Base-by-base conservation (phyloP, 2,888 invertebrate genomes). In the Hololepta plana region DNA sequence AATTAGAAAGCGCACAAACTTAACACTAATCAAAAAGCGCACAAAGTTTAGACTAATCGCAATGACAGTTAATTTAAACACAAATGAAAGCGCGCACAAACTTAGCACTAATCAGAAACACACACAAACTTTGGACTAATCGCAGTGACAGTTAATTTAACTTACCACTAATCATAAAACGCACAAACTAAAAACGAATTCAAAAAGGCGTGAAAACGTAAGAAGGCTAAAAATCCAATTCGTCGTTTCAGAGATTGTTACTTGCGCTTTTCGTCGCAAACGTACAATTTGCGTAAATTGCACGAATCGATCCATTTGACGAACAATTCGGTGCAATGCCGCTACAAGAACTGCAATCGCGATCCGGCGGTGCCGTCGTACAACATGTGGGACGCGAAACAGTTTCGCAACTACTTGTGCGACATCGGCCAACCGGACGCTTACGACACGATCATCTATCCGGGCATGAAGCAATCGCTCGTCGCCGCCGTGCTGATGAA, bases 281-380 rank as follows among this genome's bases (percentile, higher is more conserved):
- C 72, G 27, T 90, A 77, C 49, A 73, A 67, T 31, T 59, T 84
- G 24, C 66, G 67, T 25, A 75, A 76, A 47, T 72, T 80, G 39
- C 76, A 84, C 40, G 84, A 85, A 55, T 75, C 76, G 6, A 72
- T 90, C 39, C 88, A 90, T 52, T 55, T 90, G 33, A 82, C 82
- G 12, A 88, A 90, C 49, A 80, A 85, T 44, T 77, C 87, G 8
- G 71, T 90, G 17, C 88, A 90, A 51, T 71, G 65, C 40, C 72
- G 72, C 44, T 88, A 84, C 42, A 57, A 53, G 26, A 63, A 62
- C 36, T 33, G 35, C 27, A 51, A 50, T 4, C 54, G 72, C 19
- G 67, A 76, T 50, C 32, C 60, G 6, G 59, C 65, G 4, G 55
- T 87, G 12, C 87, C 87, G 0, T 48, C 55, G 13, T 67, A 73